Percentiles rank a stretch among this genome's conserved stretches.
Evolutionary conservation across 1,140 invertebrate species (phyloP).

Genomic region (Lordiphosa mommai): DNA sequence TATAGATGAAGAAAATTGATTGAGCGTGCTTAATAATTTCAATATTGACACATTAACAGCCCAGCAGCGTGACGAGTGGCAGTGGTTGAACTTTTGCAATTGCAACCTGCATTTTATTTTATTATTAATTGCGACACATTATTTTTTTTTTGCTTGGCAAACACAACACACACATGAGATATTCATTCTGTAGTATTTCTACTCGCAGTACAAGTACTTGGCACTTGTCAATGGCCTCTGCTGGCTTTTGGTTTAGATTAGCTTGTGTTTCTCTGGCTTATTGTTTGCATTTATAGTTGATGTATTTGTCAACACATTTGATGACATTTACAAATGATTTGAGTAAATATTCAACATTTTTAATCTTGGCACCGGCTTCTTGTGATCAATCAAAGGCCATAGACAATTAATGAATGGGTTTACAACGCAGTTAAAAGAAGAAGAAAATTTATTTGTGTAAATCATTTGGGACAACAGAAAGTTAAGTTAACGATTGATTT

Average conservation of each 20-base stretch:
- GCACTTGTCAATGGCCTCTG: conserved; percentile 20
- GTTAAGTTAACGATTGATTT: no score
- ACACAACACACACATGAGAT: conserved; percentile 10
- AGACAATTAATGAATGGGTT: no score
- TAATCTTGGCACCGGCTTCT: no score
- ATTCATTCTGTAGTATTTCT: conserved; percentile 14
- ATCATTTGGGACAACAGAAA: no score
- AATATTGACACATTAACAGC: conserved; percentile 65
- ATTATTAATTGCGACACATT: conserved; percentile 34
- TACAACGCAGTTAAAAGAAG: no score
- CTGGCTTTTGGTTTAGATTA: conserved; percentile 29
- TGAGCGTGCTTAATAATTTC: conserved; percentile 38
- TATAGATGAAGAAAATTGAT: conserved; percentile 21
- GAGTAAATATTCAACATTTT: not conserved
- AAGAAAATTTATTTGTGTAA: no score
- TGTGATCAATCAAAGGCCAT: not conserved
- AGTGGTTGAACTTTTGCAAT: conserved; percentile 53
- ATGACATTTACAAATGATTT: conserved; percentile 7
- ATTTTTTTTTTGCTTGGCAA: conserved; percentile 18
- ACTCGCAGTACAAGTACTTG: not conserved
- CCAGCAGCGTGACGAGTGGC: conserved; percentile 4
- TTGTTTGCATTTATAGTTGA: conserved; percentile 9
- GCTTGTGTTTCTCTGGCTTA: conserved; percentile 7
- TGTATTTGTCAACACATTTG: conserved; percentile 5
- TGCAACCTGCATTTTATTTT: conserved; percentile 16